Evolutionary conservation across 1,140 invertebrate species (phyloP), one percentile per base, ranked within the genome.

Genomic region (Vanessa atalanta): DNA sequence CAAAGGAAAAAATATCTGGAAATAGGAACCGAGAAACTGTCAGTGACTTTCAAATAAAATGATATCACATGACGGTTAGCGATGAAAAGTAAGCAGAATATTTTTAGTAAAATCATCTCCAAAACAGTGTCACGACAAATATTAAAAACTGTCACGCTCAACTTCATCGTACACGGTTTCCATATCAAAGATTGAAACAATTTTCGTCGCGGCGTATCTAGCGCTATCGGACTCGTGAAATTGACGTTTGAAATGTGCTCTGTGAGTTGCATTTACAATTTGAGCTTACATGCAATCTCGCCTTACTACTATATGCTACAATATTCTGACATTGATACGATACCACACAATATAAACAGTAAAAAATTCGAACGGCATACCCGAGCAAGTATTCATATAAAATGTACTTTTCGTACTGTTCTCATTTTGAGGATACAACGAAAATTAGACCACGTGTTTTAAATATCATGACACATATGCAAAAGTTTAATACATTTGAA

Each of bases 171-270:
- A 60, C 23, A 14, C 57, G 68, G 57, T 20, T 50, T 16, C 26
- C 57, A 51, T 70, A 70, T 70, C 57, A 60, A 63, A 63, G 48
- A 61, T 37, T 53, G 60, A 70, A 64, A 64, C 67, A 75, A 70
- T 75, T 75, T 73, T 73, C 66, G 55, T 47, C 26, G 72, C 53
- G 47, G 65, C 31, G 63, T 48, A 75, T 70, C 66, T 23, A 69
- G 37, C 48, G 63, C 65, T 57, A 65, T 31, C 61, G 53, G 14
- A 23, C 51, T 60, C 43, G 50, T 75, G 67, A 75, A 75, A 75
- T 75, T 75, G 73, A 70, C 73, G 60, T 75, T 75, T 70, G 73
- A 75, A 75, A 75, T 75, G 67, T 51, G 13, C 51, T 23, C 61
- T 51, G 73, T 66, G 72, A 61, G 61, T 37, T 55, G 73, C 67